Percentiles rank a stretch among this genome's conserved stretches.
Conservation (phyloP, 1,140 invertebrate genomes). For the Sipha flava region DNA sequence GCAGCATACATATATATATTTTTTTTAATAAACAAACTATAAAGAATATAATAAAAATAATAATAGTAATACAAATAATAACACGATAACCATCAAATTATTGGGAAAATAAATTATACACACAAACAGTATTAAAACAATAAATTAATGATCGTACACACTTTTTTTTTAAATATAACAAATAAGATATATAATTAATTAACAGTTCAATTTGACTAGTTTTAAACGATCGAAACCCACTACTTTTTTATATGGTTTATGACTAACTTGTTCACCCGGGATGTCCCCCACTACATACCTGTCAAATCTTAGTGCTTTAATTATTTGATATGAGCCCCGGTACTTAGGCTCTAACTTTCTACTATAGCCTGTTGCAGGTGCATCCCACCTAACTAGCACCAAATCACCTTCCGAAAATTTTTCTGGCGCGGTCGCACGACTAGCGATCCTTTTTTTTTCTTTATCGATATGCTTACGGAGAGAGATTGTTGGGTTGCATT, state of each 20-base stretch:
- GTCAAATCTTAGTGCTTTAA: neutral
- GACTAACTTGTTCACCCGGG: neutral
- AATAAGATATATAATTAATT: no score
- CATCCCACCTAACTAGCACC: neutral
- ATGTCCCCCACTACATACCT: neutral
- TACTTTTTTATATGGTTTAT: neutral
- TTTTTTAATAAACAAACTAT: no score
- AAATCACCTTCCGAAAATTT: neutral
- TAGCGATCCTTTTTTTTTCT: neutral
- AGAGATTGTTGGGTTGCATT: neutral
- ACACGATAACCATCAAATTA: no score
- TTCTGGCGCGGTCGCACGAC: neutral
- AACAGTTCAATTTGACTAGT: neutral
- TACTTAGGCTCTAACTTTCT: neutral
- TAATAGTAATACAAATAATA: no score
- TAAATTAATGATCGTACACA: no score
- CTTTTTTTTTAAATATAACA: no score
- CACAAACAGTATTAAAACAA: no score
- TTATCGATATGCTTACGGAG: neutral
- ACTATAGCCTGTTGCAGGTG: neutral
- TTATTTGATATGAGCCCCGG: neutral
- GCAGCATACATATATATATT: no score
- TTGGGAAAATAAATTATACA: no score
- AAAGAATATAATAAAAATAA: no score
- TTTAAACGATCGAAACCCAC: neutral